Evolutionary conservation across 2,888 invertebrate genomes (phyloP).

Genomic region (Loripinus fragilis): DNA sequence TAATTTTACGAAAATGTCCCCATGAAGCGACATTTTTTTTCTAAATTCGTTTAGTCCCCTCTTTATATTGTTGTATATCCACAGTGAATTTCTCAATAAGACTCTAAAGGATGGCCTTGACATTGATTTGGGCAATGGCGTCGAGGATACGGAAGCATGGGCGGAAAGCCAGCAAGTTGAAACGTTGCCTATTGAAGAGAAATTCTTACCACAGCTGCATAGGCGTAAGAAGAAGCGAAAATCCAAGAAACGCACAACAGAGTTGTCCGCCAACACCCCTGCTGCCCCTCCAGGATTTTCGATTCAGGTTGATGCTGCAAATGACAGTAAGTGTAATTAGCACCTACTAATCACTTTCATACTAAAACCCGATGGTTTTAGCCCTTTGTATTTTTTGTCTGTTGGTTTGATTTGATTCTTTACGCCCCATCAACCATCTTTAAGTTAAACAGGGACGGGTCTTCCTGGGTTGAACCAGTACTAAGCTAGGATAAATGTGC

Average conservation of each 20-base stretch:
- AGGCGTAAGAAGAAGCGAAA: not conserved
- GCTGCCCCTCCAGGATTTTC: not conserved
- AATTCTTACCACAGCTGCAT: not conserved
- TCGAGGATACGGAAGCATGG: not conserved
- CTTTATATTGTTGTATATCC: not conserved
- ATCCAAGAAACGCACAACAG: not conserved
- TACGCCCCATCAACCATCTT: too few relatives aligned
- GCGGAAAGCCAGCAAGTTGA: not conserved
- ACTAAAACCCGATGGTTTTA: too few relatives aligned
- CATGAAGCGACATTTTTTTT: too few relatives aligned
- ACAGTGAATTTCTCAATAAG: not conserved
- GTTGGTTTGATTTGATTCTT: too few relatives aligned
- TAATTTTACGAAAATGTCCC: too few relatives aligned
- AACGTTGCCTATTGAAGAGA: not conserved
- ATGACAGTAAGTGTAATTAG: not conserved
- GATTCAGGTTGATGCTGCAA: not conserved
- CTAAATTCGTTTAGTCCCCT: too few relatives aligned
- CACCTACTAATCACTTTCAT: too few relatives aligned
- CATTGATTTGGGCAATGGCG: not conserved
- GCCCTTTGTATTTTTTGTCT: too few relatives aligned
- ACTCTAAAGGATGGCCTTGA: not conserved
- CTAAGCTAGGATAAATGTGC: too few relatives aligned
- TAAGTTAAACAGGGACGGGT: too few relatives aligned
- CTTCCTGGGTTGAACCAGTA: too few relatives aligned
- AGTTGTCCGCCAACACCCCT: not conserved